phyloP scores from a whole-genome alignment of 2,797 vertebrate genomes.

The Taeniopygia guttata region DNA sequence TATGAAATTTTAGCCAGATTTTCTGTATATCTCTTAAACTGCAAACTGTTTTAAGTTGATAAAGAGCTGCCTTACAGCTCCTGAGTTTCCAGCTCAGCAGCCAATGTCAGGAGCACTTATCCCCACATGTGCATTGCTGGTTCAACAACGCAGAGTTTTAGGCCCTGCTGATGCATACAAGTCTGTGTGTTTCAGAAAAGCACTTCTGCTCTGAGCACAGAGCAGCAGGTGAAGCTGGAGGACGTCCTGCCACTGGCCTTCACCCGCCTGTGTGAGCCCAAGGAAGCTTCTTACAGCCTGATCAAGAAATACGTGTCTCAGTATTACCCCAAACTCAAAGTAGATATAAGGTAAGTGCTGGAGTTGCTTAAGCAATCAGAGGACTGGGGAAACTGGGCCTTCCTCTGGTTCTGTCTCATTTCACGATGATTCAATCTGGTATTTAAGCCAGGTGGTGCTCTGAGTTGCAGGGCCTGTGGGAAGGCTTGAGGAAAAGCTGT shows the following conservation, averaged over 20 bases:
- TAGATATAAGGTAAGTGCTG: conserved; percentile 84
- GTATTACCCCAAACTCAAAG: conserved; percentile 92
- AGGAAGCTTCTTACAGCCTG: conserved; percentile 95
- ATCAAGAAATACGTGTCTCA: conserved; percentile 97
- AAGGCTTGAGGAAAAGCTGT: neutral
- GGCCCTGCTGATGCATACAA: neutral
- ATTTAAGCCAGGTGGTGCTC: neutral
- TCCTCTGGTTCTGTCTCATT: neutral
- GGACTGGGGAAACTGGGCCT: neutral
- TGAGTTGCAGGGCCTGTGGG: neutral
- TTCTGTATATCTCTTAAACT: neutral
- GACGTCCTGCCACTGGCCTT: conserved; percentile 94
- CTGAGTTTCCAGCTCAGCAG: neutral
- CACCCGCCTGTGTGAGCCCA: conserved; percentile 96
- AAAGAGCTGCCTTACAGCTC: neutral
- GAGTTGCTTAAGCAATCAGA: neutral
- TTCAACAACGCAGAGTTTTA: neutral
- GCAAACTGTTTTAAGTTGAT: neutral
- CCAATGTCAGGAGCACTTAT: neutral
- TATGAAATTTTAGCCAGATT: neutral
- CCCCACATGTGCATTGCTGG: neutral
- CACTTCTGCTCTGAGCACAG: conserved; percentile 25
- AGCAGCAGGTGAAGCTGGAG: conserved; percentile 87
- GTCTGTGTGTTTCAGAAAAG: conserved; percentile 71
- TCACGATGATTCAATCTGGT: rapidly evolving